Percentiles rank a stretch among this genome's conserved stretches.
Conservation (phyloP, 2,888 invertebrate genomes). For the Carcina quercana region DNA sequence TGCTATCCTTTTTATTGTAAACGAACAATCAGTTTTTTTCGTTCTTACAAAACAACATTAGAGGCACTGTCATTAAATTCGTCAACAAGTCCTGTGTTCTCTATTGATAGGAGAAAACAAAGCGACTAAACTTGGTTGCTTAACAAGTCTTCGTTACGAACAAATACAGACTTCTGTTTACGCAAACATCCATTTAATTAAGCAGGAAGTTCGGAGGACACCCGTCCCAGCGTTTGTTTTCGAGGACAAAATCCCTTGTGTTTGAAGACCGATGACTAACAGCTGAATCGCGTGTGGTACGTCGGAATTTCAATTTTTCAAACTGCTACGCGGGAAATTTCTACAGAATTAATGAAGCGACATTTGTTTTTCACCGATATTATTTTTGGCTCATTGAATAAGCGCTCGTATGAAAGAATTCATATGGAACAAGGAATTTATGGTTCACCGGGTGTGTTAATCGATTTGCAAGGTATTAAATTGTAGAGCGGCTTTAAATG, state of each 20-base stretch:
- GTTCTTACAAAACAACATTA: too few relatives aligned
- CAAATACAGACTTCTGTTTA: constrained; percentile 34
- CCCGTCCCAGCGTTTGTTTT: constrained; percentile 34
- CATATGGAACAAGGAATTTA: too few relatives aligned
- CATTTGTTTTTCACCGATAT: too few relatives aligned
- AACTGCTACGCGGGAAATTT: constrained; percentile 1
- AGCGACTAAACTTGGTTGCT: constrained; percentile 27
- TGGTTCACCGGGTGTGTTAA: too few relatives aligned
- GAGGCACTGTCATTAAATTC: too few relatives aligned
- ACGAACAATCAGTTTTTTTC: too few relatives aligned
- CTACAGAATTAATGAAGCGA: too few relatives aligned
- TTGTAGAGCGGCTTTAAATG: too few relatives aligned
- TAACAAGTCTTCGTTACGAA: constrained; percentile 29
- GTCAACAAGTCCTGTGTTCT: constrained; percentile 6
- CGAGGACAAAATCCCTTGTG: constrained; percentile 38
- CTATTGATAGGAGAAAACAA: constrained; percentile 20
- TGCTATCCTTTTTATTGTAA: too few relatives aligned
- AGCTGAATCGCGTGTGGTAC: constrained; percentile 39
- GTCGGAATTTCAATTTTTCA: constrained; percentile 26
- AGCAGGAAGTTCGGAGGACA: constrained; percentile 45
- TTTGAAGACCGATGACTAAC: constrained; percentile 33
- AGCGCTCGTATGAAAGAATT: too few relatives aligned
- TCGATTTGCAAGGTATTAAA: too few relatives aligned
- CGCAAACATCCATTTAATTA: constrained; percentile 49
- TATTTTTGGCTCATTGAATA: too few relatives aligned